Evolutionary conservation across 2,888 invertebrate species (phyloP), one percentile per base, ranked within the genome.

Genomic region (Campoletis raptor): DNA sequence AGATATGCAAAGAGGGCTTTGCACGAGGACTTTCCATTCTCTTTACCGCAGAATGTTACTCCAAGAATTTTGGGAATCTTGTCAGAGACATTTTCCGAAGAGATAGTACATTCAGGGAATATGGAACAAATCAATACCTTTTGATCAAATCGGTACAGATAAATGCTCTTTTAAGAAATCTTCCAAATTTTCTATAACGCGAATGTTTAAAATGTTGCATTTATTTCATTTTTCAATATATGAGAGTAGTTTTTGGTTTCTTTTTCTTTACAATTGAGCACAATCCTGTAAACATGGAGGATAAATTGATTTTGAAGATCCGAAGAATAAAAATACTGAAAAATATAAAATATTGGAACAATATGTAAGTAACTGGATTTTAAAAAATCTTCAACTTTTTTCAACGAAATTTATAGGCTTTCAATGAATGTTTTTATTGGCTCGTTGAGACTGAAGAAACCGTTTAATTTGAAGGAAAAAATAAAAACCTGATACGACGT

Each of bases 1-100:
- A 30, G 30, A 37, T 36, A 52, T 70, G 24, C 36, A 76, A 80
- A 57, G 76, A 64, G 42, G 70, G 36, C 42, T 70, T 30, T 48
- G 45, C 30, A 42, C 15, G n/a, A 48, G 30, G 48, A 15, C 40
- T 40, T n/a, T 40, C n/a, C 40, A 67, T n/a, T 37, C 40, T 40
- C 9, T 30, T 1, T 30, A 30, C 30, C 30, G 30, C 6, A 24
- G 61, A 61, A 61, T 15, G 30, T 61, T 12, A 15, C 15, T 61
- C 30, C 61, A 30, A 30, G 30, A 61, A 61, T 61, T 30, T 30
- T 2, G 3, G 61, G 61, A 30, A 61, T 61, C 15, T 30, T 10
- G 30, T 6, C 30, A 61, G 61, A 30, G 61, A 61, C 61, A 61
- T 30, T 61, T 61, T 61, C 61, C 61, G 15, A 30, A 61, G 57